Base-by-base conservation (phyloP, 2,113 vertebrate species). In the Cercopithecus mona region DNA sequence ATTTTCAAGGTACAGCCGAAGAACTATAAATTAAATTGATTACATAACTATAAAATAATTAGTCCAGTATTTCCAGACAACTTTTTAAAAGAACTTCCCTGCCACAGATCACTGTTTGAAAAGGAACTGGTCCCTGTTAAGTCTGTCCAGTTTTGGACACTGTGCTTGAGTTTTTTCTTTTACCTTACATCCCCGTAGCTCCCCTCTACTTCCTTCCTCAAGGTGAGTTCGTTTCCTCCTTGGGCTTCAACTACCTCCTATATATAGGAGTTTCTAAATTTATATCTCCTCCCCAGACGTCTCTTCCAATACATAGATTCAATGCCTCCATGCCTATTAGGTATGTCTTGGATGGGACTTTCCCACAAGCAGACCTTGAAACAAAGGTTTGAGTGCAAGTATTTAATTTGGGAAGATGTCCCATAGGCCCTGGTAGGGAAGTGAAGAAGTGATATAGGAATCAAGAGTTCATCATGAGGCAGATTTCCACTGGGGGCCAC, bases 1-100 rank as follows among this genome's bases (percentile, higher is more conserved):
- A 92, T 96, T 96, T 97, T 97, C 91, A 78, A 97, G 96, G 85
- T 95, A 90, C 88, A 84, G 91, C 88, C 88, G 64, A 23, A 83
- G 75, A 98, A 81, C 86, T 83, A 84, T 97, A 96, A 98, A 96
- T 98, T 97, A 97, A 88, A 95, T 90, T 93, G 93, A 96, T 96
- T 93, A 84, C 25, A 87, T 86, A 94, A 94, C 75, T 94, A 45
- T 73, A 90, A 95, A 85, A 90, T 93, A 96, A 98, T 98, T 97
- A 96, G 95, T 97, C 35, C 43, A 76, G 79, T 92, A 79, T 95
- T 92, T 90, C 76, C 59, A 94, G 92, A 48, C 40, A 96, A 96
- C 86, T 97, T 91, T 57, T 66, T 94, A 81, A 79, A 78, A 94
- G 64, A 97, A 97, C 66, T 92, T 95, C 68, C 72, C 48, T 83